Evolutionary conservation across 2,888 invertebrate species (phyloP), one percentile per base, ranked within the genome.

Genomic region (Platynereis dumerilii): DNA sequence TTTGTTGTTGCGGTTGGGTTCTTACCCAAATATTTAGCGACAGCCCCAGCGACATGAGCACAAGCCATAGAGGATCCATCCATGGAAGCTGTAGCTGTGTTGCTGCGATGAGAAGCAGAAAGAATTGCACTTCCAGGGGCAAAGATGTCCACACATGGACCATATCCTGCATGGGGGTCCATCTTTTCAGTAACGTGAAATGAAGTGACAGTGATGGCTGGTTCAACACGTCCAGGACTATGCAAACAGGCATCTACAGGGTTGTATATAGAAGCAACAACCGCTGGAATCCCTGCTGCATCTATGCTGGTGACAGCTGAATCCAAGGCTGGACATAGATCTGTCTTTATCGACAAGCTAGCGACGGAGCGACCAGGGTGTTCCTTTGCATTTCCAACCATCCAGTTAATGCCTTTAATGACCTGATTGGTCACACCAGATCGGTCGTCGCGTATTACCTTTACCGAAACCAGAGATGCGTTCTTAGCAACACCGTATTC

Each of bases 71-170:
- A 48, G 12, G 28, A 17, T 2, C 44, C 58, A 26, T 42, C 29
- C 7, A 39, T 34, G 5, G 7, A 7, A 12, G 12, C 7, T 34
- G 34, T 34, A 7, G 7, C 34, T 34, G 34, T 34, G 34, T 34
- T 12, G 12, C 34, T 34, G 7, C 5, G 12, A 34, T 34, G 34
- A 12, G 12, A 39, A 3, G 68, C 53, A 1, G 65, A 60, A 1
- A 61, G 24, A 22, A 68, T 53, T 5, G 28, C 27, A 15, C 28
- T 58, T 1, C 68, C 68, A 2, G 68, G 68, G 17, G 66, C 66
- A 7, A 68, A 24, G 20, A 68, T 58, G 44, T 68, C 66, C 20
- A 68, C 65, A 52, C 68, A 68, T 2, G 52, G 20, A 15, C 68
- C 66, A 24, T 26, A 63, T 52, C 66, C 66, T 12, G 62, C 54